Percentiles rank a stretch among this genome's conserved stretches.
Conservation (phyloP, 2,113 vertebrate genomes). For the Galemys pyrenaicus region DNA sequence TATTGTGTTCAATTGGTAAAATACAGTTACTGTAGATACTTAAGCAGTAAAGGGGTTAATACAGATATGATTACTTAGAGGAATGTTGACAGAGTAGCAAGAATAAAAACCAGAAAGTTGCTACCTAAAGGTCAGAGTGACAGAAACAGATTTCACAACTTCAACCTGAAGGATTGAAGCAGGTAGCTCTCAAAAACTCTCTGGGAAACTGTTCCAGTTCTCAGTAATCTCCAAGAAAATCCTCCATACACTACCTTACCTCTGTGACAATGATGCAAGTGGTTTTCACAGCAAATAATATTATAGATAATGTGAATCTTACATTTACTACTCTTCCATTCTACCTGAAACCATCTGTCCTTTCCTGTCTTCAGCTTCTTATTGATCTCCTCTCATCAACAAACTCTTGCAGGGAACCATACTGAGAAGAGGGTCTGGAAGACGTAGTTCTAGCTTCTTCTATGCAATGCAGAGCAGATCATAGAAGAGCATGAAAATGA, state of each 20-base stretch:
- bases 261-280: not conserved
- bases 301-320: not conserved
- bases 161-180: not conserved
- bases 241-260: not conserved
- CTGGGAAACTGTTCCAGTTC: not conserved
- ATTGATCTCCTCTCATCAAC: not conserved
- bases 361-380: not conserved
- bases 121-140: not conserved
- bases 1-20: not conserved
- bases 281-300: not conserved
- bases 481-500: not conserved
- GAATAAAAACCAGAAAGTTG: not conserved
- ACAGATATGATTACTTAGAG: not conserved
- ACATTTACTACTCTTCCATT: not conserved
- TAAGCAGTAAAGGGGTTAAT: conserved; percentile 7
- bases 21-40: not conserved
- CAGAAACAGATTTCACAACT: not conserved
- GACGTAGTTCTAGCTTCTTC: not conserved
- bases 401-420: not conserved
- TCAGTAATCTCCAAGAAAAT: not conserved
- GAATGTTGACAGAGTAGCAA: not conserved
- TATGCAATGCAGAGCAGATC: not conserved
- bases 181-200: not conserved
- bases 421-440: not conserved
- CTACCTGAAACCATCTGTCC: not conserved